These are phyloP conservation scores for Drosophila longiperda DNA, from an alignment of 2,888 invertebrate species.

Conservation along the genomic window DNA sequence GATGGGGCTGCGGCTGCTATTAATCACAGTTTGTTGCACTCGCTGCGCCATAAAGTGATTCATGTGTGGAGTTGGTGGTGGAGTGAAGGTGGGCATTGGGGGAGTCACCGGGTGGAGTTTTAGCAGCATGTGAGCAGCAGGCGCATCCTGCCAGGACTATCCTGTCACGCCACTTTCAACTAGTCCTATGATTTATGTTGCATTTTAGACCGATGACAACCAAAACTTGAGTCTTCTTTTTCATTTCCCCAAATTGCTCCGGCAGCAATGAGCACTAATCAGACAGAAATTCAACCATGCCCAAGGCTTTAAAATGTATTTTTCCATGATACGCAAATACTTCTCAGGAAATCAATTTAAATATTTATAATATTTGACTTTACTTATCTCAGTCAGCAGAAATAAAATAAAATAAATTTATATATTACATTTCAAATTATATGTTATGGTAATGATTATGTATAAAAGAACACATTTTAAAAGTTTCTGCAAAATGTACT, in stretches of 20 bases:
- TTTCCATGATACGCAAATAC: not conserved
- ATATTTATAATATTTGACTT: no score
- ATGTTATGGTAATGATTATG: not conserved
- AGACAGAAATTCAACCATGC: conserved; percentile 9
- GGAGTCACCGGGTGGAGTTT: conserved; percentile 6
- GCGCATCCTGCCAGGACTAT: conserved; percentile 65
- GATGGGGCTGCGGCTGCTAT: conserved; percentile 62
- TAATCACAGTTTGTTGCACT: conserved; percentile 82
- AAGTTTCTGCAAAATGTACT: not conserved
- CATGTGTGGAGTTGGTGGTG: conserved; percentile 54
- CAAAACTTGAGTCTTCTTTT: conserved; percentile 35
- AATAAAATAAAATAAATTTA: not conserved
- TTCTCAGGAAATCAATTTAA: not conserved
- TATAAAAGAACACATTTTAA: fast-evolving
- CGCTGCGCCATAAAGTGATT: conserved; percentile 78
- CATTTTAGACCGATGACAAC: conserved; percentile 73
- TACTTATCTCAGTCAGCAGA: not conserved
- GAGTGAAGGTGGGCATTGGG: not conserved
- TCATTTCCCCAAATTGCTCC: conserved; percentile 1
- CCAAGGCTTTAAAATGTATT: not conserved
- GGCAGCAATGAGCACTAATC: conserved; percentile 61
- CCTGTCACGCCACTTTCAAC: conserved; percentile 69
- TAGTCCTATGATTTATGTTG: conserved; percentile 73
- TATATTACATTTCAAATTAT: not conserved
- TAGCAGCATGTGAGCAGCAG: conserved; percentile 49